Conservation (phyloP, 2,888 invertebrate genomes). For the Drosophila monieri region DNA sequence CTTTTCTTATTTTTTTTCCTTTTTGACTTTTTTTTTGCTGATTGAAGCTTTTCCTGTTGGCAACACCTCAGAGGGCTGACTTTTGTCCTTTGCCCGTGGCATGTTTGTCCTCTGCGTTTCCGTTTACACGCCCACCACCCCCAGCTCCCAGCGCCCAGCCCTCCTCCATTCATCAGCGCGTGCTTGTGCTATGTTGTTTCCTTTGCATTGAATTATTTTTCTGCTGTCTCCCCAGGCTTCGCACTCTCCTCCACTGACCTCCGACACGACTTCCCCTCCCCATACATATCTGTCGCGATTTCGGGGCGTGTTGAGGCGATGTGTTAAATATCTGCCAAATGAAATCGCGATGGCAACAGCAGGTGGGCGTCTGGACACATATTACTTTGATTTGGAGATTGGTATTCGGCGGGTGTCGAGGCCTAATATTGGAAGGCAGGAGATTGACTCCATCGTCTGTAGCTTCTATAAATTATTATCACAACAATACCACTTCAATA, state of each 20-base stretch:
- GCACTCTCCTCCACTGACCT: neutral
- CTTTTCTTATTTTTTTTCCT: neutral
- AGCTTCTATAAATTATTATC: constrained; percentile 57
- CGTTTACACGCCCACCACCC: constrained; percentile 28
- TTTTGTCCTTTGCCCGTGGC: constrained; percentile 73
- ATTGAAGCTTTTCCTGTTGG: constrained; percentile 75
- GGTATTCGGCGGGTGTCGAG: no score
- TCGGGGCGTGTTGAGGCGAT: constrained; percentile 29
- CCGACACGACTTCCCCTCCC: constrained; percentile 3
- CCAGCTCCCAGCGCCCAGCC: neutral
- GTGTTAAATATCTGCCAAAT: constrained; percentile 38
- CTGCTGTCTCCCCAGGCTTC: constrained; percentile 15
- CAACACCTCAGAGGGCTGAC: constrained; percentile 73
- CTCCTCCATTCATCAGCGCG: constrained; percentile 34
- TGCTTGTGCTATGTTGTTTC: constrained; percentile 35
- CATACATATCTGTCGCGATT: constrained; percentile 37
- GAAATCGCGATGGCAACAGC: constrained; percentile 39
- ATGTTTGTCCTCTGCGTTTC: constrained; percentile 65
- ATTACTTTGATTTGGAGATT: neutral
- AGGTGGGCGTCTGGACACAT: constrained; percentile 5
- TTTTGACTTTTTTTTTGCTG: constrained; percentile 59
- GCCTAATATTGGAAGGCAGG: no score
- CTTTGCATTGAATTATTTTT: constrained; percentile 53
- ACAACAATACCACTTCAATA: constrained; percentile 60
- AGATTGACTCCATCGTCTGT: no score